Evolutionary conservation across 2,113 vertebrate genomes (phyloP).

Genomic region (Talpa occidentalis): DNA sequence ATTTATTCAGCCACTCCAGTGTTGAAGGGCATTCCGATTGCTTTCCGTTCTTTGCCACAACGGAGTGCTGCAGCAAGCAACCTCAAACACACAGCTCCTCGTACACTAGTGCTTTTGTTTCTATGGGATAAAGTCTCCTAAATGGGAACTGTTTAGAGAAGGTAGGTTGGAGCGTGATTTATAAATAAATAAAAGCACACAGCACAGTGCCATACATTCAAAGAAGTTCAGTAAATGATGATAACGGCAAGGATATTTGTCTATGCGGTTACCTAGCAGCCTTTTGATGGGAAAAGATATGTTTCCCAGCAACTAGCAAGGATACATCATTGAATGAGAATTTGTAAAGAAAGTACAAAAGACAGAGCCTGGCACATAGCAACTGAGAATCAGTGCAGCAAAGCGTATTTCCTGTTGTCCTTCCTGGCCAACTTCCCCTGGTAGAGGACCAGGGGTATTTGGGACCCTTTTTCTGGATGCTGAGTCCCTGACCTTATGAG

Average conservation of each 20-base stretch:
- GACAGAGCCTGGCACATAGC: not conserved
- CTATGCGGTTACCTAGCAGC: slow-evolving; percentile 46
- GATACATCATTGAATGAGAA: slow-evolving; percentile 27
- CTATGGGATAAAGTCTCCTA: not conserved
- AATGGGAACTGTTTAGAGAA: not conserved
- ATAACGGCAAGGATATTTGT: not conserved
- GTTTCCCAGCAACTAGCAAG: slow-evolving; percentile 62
- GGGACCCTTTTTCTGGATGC: not conserved
- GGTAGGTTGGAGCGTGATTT: not conserved
- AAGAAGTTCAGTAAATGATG: not conserved
- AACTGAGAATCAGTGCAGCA: not conserved
- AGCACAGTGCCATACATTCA: not conserved
- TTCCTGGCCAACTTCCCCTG: not conserved
- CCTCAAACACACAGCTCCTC: not conserved
- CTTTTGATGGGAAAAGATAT: slow-evolving; percentile 38
- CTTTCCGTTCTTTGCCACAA: not conserved
- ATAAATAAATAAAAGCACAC: not conserved
- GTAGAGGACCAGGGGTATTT: not conserved
- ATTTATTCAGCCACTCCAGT: not conserved
- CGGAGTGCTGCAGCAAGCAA: not conserved
- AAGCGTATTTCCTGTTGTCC: not conserved
- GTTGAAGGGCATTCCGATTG: not conserved
- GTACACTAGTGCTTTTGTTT: not conserved
- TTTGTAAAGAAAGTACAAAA: slow-evolving; percentile 44
- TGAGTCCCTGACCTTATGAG: not conserved